Conservation (phyloP, 2,113 vertebrate species). For the Telmatochromis bifrenatus region DNA sequence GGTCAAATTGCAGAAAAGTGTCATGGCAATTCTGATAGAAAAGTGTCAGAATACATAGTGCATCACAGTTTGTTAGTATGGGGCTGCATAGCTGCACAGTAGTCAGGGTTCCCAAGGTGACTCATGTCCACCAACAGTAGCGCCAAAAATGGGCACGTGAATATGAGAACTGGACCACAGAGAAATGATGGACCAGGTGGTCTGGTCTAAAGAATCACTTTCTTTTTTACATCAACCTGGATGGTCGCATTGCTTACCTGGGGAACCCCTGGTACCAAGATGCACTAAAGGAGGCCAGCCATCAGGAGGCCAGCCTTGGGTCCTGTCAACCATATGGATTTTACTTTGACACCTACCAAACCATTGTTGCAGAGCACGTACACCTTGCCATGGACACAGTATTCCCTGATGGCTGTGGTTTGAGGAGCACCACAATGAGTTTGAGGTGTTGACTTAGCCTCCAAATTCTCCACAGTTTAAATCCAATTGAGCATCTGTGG, state of each 20-base stretch:
- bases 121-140: not conserved
- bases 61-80: not conserved
- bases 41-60: not conserved
- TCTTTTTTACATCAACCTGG: not conserved
- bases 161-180: not conserved
- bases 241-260: not conserved
- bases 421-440: not conserved
- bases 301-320: not conserved
- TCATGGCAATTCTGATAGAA: not conserved
- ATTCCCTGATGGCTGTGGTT: not conserved
- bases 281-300: not conserved
- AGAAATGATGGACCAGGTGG: not conserved
- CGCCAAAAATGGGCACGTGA: rapidly evolving
- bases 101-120: not conserved
- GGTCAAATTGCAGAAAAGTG: not conserved
- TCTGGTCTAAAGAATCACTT: not conserved
- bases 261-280: not conserved
- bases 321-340: not conserved
- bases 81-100: not conserved
- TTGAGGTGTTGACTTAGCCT: not conserved
- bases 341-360: not conserved
- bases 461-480: not conserved
- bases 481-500: not conserved
- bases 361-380: not conserved
- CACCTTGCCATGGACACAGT: not conserved